Evolutionary conservation across 2,797 vertebrate species (phyloP).

Genomic region (Falco rusticolus): DNA sequence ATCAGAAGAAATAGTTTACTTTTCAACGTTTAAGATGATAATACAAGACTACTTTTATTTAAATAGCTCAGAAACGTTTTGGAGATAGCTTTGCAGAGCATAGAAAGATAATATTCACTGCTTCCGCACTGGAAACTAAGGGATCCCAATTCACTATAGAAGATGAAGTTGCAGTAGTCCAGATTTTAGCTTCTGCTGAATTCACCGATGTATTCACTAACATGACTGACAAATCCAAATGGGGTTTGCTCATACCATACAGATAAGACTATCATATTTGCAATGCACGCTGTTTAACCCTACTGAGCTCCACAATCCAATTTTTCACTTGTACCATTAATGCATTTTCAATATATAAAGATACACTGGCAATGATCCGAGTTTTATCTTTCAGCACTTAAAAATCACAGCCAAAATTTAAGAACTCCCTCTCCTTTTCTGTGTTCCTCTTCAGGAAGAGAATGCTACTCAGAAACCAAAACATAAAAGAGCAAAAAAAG

Average conservation of each 20-base stretch:
- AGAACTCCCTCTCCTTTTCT: background rate
- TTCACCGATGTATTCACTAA: background rate
- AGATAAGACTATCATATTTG: background rate
- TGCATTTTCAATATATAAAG: background rate
- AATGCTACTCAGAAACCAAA: background rate
- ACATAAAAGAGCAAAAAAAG: background rate
- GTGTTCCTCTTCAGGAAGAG: background rate
- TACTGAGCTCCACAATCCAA: background rate
- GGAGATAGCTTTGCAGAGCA: background rate
- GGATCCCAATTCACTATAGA: background rate
- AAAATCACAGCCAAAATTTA: background rate
- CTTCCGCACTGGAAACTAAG: background rate
- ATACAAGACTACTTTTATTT: background rate
- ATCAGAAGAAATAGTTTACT: background rate
- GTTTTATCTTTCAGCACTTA: background rate
- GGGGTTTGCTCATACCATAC: background rate
- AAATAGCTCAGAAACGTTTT: background rate
- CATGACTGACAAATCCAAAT: background rate
- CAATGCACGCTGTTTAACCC: background rate
- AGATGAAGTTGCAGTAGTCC: background rate
- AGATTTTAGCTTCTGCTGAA: background rate
- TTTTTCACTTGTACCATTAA: background rate
- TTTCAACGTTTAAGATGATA: background rate
- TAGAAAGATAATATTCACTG: background rate
- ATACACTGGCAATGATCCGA: background rate